Percentiles rank a stretch among this genome's conserved stretches.
These are phyloP conservation scores for Scaptomyza hsui DNA, from an alignment of 1,140 invertebrate genomes.

Conservation along the genomic window DNA sequence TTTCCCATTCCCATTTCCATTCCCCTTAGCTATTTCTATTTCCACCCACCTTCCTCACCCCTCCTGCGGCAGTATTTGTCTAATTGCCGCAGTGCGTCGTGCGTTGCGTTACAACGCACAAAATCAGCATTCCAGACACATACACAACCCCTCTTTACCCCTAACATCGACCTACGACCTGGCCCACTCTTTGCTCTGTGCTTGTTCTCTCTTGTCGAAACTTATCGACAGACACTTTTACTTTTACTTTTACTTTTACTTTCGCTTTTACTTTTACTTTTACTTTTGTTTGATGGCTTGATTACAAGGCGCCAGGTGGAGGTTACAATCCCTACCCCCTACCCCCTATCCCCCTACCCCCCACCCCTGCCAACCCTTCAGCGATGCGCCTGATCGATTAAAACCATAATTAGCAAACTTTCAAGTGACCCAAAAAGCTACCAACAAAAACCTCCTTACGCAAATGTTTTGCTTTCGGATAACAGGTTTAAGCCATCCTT, in stretches of 20 bases:
- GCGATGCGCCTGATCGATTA: conserved; percentile 63
- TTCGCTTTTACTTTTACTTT: conserved; percentile 25
- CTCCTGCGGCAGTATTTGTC: conserved; percentile 33
- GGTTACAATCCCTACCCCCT: too few relatives aligned
- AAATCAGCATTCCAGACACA: conserved; percentile 64
- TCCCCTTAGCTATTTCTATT: background rate
- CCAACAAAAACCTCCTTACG: background rate
- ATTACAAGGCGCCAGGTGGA: conserved; percentile 41
- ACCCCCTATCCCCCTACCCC: too few relatives aligned
- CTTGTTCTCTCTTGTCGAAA: background rate
- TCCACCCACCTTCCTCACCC: background rate
- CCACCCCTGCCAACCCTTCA: background rate
- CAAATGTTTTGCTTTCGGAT: conserved; percentile 10
- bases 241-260: conserved; percentile 16
- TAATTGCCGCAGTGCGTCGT: conserved; percentile 61
- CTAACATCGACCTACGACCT: background rate
- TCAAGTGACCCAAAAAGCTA: conserved; percentile 34
- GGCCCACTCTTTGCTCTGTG: background rate
- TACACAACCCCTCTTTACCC: conserved; percentile 21
- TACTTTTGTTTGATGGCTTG: conserved; percentile 37
- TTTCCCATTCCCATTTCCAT: background rate
- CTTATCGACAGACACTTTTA: conserved; percentile 26
- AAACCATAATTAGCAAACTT: conserved; percentile 77
- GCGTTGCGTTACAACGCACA: conserved; percentile 34
- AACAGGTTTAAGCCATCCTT: background rate